Percentiles rank a stretch among this genome's conserved stretches.
These are phyloP conservation scores for Eupeodes latifasciatus DNA, from an alignment of 2,888 invertebrate genomes.

Conservation along the genomic window DNA sequence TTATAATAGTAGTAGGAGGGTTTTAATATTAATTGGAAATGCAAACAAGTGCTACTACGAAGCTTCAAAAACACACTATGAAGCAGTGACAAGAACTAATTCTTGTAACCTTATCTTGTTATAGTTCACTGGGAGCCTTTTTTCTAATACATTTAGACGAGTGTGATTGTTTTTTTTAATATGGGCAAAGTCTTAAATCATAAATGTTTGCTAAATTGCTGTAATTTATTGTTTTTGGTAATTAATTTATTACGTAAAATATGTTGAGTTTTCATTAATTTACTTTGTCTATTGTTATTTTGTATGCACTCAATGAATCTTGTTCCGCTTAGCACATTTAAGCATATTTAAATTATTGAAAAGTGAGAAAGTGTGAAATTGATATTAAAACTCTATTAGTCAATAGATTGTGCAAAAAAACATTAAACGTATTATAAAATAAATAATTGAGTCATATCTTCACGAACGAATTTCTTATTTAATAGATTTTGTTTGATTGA, in stretches of 20 bases:
- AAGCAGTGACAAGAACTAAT: neutral
- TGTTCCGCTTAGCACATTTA: no score
- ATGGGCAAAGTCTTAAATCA: conserved; percentile 85
- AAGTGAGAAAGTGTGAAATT: no score
- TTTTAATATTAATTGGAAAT: conserved; percentile 55
- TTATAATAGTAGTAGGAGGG: conserved; percentile 46
- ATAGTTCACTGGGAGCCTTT: conserved; percentile 22
- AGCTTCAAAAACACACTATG: conserved; percentile 28
- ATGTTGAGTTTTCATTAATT: conserved; percentile 1
- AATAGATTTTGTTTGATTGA: no score
- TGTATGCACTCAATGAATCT: no score
- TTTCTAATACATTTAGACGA: neutral
- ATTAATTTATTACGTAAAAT: conserved; percentile 68
- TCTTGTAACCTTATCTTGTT: conserved; percentile 55
- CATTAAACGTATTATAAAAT: no score
- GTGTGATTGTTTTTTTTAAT: conserved; percentile 11
- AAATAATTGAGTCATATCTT: no score
- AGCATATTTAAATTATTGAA: no score
- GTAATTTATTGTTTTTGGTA: conserved; percentile 87
- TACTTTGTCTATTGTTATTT: neutral
- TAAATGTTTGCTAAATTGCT: conserved; percentile 88
- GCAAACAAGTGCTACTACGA: conserved; percentile 59
- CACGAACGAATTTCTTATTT: no score
- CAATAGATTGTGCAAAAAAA: no score
- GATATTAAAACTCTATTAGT: no score